phyloP scores from a whole-genome alignment of 2,888 invertebrate species.

The Latrodectus elegans region DNA sequence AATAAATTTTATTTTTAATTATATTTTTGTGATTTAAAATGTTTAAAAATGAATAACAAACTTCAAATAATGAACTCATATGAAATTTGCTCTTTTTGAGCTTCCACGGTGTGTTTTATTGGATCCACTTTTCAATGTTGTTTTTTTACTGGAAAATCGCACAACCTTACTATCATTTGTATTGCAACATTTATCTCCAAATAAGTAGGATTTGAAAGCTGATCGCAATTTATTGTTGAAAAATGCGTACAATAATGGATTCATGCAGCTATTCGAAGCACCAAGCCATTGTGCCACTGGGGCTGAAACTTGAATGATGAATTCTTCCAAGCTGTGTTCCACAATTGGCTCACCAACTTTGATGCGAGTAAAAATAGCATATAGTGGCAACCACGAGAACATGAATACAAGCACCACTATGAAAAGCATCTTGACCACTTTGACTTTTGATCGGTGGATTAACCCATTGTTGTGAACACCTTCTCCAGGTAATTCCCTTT shows the following conservation, averaged over 20 bases:
- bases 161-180: background rate
- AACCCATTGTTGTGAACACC: constrained; percentile 62
- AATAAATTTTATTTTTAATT: too few species aligned
- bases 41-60: too few species aligned
- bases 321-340: constrained; percentile 69
- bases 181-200: constrained; percentile 16
- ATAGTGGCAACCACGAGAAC: constrained; percentile 75
- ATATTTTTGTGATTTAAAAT: too few species aligned
- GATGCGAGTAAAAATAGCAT: constrained; percentile 73
- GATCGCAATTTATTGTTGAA: constrained; percentile 92
- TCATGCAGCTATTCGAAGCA: constrained; percentile 94
- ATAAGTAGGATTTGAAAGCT: constrained; percentile 87
- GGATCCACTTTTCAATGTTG: constrained; percentile 6
- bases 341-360: constrained; percentile 71
- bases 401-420: constrained; percentile 75
- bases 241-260: constrained; percentile 94
- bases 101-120: background rate
- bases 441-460: constrained; percentile 70
- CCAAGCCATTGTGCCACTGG: constrained; percentile 90
- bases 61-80: too few species aligned
- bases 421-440: constrained; percentile 74
- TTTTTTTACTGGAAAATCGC: constrained; percentile 17
- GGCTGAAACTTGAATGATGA: constrained; percentile 78
- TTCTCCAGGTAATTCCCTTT: constrained; percentile 76
- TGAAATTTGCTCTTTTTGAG: background rate